Percentiles rank a stretch among this genome's conserved stretches.
Evolutionary conservation across 2,797 vertebrate species (phyloP).

Genomic region (Manis javanica): DNA sequence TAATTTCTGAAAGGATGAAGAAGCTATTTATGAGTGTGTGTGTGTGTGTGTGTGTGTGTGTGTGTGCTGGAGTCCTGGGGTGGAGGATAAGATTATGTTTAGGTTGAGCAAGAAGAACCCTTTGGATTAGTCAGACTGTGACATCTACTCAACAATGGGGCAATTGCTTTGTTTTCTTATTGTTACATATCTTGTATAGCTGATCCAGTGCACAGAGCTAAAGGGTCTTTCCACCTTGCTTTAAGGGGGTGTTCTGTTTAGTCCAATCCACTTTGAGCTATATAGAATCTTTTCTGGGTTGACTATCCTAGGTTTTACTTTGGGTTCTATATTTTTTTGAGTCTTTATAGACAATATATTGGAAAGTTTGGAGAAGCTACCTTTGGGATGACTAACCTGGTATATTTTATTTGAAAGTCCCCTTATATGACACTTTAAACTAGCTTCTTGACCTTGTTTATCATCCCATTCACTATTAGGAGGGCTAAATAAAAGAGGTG

Average conservation of each 20-base stretch:
- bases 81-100: neutral
- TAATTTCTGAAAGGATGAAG: neutral
- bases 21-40: neutral
- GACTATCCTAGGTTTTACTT: neutral
- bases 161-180: neutral
- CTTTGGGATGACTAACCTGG: neutral
- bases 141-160: neutral
- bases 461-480: neutral
- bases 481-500: neutral
- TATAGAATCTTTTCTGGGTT: neutral
- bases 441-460: neutral
- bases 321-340: neutral
- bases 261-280: neutral
- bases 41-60: neutral
- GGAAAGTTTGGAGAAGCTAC: neutral
- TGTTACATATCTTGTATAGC: neutral
- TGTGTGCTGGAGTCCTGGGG: neutral
- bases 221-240: neutral
- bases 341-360: neutral
- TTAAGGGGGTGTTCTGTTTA: neutral
- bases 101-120: neutral
- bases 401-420: neutral
- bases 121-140: neutral
- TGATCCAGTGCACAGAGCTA: neutral
- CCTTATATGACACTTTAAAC: neutral